Percentiles rank a stretch among this genome's conserved stretches.
phyloP scores from a whole-genome alignment of 2,888 invertebrate genomes.

The Drosophila helvetica region DNA sequence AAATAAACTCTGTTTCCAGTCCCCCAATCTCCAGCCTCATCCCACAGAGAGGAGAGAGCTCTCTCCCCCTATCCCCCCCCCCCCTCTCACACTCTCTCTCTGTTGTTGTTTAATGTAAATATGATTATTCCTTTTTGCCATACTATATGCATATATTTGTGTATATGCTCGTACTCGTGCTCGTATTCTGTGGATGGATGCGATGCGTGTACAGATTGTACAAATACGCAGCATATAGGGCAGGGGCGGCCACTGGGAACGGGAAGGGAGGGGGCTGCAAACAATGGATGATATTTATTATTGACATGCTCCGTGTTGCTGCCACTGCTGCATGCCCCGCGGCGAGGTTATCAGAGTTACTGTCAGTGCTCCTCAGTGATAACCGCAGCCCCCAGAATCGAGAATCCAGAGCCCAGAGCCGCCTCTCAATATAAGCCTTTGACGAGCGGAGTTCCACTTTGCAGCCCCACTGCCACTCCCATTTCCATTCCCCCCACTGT shows the following conservation, averaged over 20 bases:
- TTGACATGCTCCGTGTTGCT: constrained; percentile 56
- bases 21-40: constrained; percentile 2
- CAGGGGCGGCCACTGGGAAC: neutral
- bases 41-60: neutral
- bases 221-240: neutral
- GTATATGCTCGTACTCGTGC: neutral
- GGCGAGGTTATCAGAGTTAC: constrained; percentile 67
- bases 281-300: constrained; percentile 75
- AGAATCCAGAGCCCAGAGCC: constrained; percentile 2
- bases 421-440: constrained; percentile 57
- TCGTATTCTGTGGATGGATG: constrained; percentile 16
- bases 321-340: constrained; percentile 43
- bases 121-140: constrained; percentile 67
- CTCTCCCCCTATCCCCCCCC: neutral
- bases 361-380: constrained; percentile 61
- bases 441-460: constrained; percentile 34
- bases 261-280: constrained; percentile 33
- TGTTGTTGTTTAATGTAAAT: constrained; percentile 66
- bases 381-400: constrained; percentile 51
- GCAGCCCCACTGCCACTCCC: constrained; percentile 12
- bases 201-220: constrained; percentile 23
- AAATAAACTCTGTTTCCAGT: constrained; percentile 51
- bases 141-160: constrained; percentile 22
- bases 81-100: neutral
- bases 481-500: neutral